phyloP scores from a whole-genome alignment of 1,140 invertebrate species.

The Capitella teleta region DNA sequence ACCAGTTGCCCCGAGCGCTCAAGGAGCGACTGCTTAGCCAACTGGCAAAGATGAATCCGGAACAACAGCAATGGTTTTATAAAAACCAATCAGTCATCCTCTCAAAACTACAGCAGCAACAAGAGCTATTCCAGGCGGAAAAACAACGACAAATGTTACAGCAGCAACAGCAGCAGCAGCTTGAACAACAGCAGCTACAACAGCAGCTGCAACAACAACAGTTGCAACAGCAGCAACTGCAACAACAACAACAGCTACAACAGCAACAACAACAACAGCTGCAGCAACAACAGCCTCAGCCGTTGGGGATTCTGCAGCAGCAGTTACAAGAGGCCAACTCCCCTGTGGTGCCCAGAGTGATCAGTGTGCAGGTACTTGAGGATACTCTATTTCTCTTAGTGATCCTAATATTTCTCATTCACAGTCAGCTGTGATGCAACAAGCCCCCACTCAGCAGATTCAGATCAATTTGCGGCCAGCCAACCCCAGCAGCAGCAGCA shows the following conservation, averaged over 20 bases:
- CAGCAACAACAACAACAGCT: slow-evolving; percentile 8
- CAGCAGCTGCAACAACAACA: too few species aligned
- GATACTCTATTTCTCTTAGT: background rate
- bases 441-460: too few species aligned
- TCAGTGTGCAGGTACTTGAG: background rate
- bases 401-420: background rate
- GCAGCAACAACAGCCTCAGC: background rate
- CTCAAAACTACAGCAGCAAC: slow-evolving; percentile 16
- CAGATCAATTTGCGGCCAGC: too few species aligned
- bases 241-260: slow-evolving; percentile 16
- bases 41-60: slow-evolving; percentile 24
- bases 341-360: background rate
- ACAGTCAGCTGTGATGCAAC: background rate
- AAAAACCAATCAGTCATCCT: slow-evolving; percentile 20
- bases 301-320: background rate
- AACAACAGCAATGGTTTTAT: slow-evolving; percentile 24
- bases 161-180: slow-evolving; percentile 9
- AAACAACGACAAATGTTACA: slow-evolving; percentile 15
- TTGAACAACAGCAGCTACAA: background rate
- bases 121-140: slow-evolving; percentile 14
- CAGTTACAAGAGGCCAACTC: background rate
- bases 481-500: too few species aligned
- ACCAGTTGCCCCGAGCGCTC: slow-evolving; percentile 23
- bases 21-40: slow-evolving; percentile 24
- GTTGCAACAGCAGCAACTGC: slow-evolving; percentile 13